Percentiles rank a stretch among this genome's conserved stretches.
Conservation (phyloP, 1,140 invertebrate species). For the Brachionus koreanus region DNA sequence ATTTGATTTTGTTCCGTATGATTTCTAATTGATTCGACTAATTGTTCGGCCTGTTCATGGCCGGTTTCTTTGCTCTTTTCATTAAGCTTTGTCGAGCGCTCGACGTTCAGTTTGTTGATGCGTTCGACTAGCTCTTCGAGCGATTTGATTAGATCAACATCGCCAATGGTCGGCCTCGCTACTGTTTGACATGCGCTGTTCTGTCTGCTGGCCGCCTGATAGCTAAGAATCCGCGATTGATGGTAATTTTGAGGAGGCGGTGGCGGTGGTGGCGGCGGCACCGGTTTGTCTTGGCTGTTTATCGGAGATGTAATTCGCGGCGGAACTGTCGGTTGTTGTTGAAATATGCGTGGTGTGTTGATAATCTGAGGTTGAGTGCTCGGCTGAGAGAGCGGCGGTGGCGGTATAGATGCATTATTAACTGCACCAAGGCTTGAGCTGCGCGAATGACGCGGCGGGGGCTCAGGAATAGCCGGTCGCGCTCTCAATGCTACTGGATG, state of each 20-base stretch:
- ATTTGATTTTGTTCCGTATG: conserved; percentile 39
- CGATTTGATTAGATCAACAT: neutral
- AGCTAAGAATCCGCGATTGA: neutral
- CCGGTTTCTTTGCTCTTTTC: neutral
- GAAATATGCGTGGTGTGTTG: conserved; percentile 2
- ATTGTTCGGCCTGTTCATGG: neutral
- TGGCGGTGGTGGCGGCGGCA: conserved; percentile 14
- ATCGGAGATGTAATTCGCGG: conserved; percentile 8
- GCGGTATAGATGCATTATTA: neutral
- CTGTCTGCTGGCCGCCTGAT: neutral
- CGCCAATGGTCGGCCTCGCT: neutral
- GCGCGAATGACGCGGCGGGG: neutral
- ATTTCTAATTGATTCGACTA: neutral
- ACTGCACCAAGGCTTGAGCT: conserved; percentile 20
- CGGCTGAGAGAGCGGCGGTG: neutral
- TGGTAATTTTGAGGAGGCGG: neutral
- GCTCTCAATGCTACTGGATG: neutral
- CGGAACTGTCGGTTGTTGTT: neutral
- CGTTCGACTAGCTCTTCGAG: neutral
- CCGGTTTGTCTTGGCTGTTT: neutral
- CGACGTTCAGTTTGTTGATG: neutral
- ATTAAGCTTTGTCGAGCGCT: neutral
- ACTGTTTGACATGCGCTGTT: neutral
- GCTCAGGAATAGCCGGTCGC: neutral
- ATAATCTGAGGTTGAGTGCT: neutral